A percentile compares a stretch with the other conserved stretches of the same genome.
Evolutionary conservation across 1,140 invertebrate species (phyloP).

Genomic region (Pachyrhynchus sulphureomaculatus): DNA sequence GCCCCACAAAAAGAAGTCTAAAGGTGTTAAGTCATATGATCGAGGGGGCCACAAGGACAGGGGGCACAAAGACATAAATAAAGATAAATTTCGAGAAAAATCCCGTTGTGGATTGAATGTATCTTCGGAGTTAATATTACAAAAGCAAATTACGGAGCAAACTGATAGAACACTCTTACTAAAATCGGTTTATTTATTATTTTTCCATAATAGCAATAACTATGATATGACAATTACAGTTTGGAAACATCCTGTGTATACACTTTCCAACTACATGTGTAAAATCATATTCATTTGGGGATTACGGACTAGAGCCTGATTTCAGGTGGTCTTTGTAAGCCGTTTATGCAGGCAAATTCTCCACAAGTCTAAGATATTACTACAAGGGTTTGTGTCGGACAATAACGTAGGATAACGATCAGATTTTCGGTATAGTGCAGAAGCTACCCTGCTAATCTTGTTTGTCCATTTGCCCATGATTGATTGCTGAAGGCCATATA

Average conservation of each 20-base stretch:
- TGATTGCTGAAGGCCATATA: not conserved
- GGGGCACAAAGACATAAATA: too few relatives aligned
- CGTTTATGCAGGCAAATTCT: not conserved
- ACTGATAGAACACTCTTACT: too few relatives aligned
- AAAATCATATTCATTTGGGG: not conserved
- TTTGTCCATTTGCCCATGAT: not conserved
- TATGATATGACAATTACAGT: too few relatives aligned
- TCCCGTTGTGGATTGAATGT: too few relatives aligned
- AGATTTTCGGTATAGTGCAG: not conserved
- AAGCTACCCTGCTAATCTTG: not conserved
- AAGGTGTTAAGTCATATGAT: too few relatives aligned
- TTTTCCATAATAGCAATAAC: too few relatives aligned
- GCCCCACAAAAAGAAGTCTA: too few relatives aligned
- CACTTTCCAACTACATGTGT: not conserved
- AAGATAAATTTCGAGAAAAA: too few relatives aligned
- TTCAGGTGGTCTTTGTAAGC: conserved; percentile 1
- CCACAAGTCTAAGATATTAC: conserved; percentile 9
- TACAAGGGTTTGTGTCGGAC: not conserved
- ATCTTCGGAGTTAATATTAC: too few relatives aligned
- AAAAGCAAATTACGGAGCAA: too few relatives aligned
- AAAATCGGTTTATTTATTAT: too few relatives aligned
- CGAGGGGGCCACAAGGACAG: too few relatives aligned
- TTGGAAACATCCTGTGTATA: not conserved
- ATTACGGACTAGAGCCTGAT: not conserved
- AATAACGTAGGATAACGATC: conserved; percentile 6